Evolutionary conservation across 1,140 invertebrate genomes (phyloP).

Genomic region (Drosophila punjabiensis): DNA sequence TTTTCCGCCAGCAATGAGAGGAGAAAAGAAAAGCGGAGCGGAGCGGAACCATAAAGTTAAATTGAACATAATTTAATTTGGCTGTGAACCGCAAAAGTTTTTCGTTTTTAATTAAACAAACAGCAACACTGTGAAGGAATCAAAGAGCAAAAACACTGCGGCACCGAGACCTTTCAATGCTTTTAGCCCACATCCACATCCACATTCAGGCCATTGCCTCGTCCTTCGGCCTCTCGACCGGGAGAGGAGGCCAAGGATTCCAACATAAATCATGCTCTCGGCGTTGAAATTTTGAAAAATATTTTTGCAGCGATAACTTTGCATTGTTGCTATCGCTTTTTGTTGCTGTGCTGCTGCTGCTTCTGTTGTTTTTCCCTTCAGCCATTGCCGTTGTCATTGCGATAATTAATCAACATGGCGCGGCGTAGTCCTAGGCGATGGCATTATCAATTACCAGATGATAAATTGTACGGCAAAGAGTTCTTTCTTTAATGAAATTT

Average conservation of each 20-base stretch:
- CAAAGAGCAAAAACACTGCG: constrained; percentile 54
- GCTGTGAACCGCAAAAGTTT: constrained; percentile 64
- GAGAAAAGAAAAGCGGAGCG: constrained; percentile 17
- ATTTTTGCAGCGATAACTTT: constrained; percentile 77
- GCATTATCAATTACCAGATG: constrained; percentile 81
- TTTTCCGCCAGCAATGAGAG: constrained; percentile 1
- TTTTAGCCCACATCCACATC: constrained; percentile 10
- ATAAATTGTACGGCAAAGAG: constrained; percentile 71
- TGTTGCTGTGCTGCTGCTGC: constrained; percentile 34
- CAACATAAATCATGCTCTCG: constrained; percentile 69
- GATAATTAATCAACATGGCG: constrained; percentile 78
- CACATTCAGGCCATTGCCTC: constrained; percentile 3
- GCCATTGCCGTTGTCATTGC: constrained; percentile 68
- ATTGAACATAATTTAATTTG: constrained; percentile 68
- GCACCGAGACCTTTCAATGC: constrained; percentile 53
- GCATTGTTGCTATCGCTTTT: constrained; percentile 53
- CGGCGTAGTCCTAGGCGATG: constrained; percentile 69
- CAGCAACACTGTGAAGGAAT: constrained; percentile 57
- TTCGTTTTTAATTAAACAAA: constrained; percentile 67
- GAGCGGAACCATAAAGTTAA: constrained; percentile 49
- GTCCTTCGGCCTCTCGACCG: not conserved
- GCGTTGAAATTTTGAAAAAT: constrained; percentile 75
- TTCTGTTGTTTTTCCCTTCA: constrained; percentile 33
- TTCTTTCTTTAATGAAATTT: constrained; percentile 77
- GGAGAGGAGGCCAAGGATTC: constrained; percentile 43